Evolutionary conservation across 1,140 invertebrate genomes (phyloP).

Genomic region (Drosophila nikananu): DNA sequence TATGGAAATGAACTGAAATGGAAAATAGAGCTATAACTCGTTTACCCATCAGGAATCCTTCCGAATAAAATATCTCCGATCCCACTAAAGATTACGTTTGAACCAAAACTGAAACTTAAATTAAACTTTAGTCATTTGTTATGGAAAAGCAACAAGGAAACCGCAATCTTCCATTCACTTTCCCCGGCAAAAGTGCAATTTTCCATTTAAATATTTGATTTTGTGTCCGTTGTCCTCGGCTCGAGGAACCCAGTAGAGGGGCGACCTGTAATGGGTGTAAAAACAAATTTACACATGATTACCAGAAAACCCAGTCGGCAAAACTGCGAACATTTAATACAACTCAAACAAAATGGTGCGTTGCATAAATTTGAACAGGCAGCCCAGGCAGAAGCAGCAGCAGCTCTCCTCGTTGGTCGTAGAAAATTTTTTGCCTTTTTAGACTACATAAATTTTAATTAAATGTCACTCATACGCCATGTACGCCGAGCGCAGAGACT

Average conservation of each 20-base stretch:
- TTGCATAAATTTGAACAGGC: conserved; percentile 77
- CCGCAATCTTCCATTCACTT: conserved; percentile 12
- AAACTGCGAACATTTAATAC: conserved; percentile 72
- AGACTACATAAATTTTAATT: conserved; percentile 82
- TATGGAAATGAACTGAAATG: background rate
- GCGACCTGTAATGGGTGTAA: conserved; percentile 70
- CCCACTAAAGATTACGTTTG: conserved; percentile 1
- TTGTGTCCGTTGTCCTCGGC: conserved; percentile 17
- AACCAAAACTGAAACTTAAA: conserved; percentile 23
- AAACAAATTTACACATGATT: conserved; percentile 83
- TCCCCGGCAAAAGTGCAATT: conserved; percentile 29
- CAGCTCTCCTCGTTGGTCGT: conserved; percentile 31
- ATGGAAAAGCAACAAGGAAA: background rate
- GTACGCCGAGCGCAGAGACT: conserved; percentile 62
- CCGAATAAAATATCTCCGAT: conserved; percentile 6
- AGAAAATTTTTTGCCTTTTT: conserved; percentile 70
- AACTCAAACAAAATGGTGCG: conserved; percentile 81
- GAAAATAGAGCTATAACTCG: background rate
- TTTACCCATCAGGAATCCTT: background rate
- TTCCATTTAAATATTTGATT: conserved; percentile 80
- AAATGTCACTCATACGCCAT: conserved; percentile 83
- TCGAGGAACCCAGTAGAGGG: background rate
- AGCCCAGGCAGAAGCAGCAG: conserved; percentile 24
- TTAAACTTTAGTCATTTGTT: conserved; percentile 46
- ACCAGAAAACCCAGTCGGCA: conserved; percentile 56